Evolutionary conservation across 2,113 vertebrate species (phyloP).

Genomic region (Elaphurus davidianus): DNA sequence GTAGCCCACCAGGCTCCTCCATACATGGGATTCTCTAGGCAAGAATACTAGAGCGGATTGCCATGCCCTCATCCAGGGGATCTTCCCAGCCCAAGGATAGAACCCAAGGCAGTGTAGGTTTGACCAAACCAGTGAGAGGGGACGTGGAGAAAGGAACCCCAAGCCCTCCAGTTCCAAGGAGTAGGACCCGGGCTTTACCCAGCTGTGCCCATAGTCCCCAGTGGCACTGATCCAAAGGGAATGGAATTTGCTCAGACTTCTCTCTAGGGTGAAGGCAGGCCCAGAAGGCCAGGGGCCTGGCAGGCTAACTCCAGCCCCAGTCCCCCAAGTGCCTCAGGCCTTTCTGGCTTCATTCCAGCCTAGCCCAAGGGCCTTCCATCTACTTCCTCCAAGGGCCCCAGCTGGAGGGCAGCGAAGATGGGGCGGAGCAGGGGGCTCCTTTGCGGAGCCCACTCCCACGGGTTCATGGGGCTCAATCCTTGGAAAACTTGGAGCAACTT

Average conservation of each 20-base stretch:
- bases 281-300: slow-evolving; percentile 57
- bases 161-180: not conserved
- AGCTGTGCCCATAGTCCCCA: slow-evolving; percentile 47
- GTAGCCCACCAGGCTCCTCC: too few relatives aligned
- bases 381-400: slow-evolving; percentile 35
- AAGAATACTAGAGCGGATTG: too few relatives aligned
- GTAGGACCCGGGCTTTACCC: slow-evolving; percentile 32
- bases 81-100: too few relatives aligned
- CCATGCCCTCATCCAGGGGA: too few relatives aligned
- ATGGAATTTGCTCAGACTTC: slow-evolving; percentile 54
- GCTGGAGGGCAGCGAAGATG: not conserved
- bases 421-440: not conserved
- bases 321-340: not conserved
- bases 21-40: too few relatives aligned
- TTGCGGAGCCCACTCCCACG: slow-evolving; percentile 24
- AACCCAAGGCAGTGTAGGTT: not conserved
- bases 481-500: slow-evolving; percentile 49
- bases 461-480: slow-evolving; percentile 56
- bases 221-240: slow-evolving; percentile 51
- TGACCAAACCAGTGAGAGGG: not conserved
- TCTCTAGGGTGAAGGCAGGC: slow-evolving; percentile 68
- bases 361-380: slow-evolving; percentile 25
- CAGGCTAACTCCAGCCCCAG: slow-evolving; percentile 43
- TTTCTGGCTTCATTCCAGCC: slow-evolving; percentile 49
- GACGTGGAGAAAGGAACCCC: not conserved